Evolutionary conservation across 2,113 vertebrate species (phyloP).

Genomic region (Eptesicus fuscus): DNA sequence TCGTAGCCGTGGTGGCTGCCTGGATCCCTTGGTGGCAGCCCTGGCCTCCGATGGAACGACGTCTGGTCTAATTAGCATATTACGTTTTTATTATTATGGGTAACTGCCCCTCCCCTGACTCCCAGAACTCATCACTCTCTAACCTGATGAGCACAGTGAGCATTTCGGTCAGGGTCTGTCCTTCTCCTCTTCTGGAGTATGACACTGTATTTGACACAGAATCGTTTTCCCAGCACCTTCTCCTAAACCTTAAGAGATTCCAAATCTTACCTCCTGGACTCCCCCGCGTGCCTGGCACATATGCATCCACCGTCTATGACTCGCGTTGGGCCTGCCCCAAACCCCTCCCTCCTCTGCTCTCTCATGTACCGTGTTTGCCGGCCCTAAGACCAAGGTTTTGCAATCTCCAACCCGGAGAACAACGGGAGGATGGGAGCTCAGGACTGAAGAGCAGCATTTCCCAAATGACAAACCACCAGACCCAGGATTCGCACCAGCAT

Average conservation of each 20-base stretch:
- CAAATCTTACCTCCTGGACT: not conserved
- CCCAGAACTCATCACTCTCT: not conserved
- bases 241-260: not conserved
- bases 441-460: not conserved
- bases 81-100: too few species aligned
- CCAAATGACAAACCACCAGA: not conserved
- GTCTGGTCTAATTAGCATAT: too few species aligned
- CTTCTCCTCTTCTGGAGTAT: not conserved
- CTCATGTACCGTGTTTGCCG: not conserved
- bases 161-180: not conserved
- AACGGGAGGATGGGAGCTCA: not conserved
- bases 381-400: not conserved
- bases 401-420: not conserved
- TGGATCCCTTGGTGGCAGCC: too few species aligned
- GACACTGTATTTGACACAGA: not conserved
- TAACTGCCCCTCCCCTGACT: rapidly evolving
- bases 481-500: not conserved
- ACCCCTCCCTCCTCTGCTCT: not conserved
- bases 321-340: not conserved
- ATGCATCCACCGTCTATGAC: not conserved
- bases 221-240: not conserved
- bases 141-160: not conserved
- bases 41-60: too few species aligned
- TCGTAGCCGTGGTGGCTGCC: too few species aligned
- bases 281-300: not conserved